Evolutionary conservation across 2,113 vertebrate species (phyloP).

Genomic region (Gasterosteus nipponicus): DNA sequence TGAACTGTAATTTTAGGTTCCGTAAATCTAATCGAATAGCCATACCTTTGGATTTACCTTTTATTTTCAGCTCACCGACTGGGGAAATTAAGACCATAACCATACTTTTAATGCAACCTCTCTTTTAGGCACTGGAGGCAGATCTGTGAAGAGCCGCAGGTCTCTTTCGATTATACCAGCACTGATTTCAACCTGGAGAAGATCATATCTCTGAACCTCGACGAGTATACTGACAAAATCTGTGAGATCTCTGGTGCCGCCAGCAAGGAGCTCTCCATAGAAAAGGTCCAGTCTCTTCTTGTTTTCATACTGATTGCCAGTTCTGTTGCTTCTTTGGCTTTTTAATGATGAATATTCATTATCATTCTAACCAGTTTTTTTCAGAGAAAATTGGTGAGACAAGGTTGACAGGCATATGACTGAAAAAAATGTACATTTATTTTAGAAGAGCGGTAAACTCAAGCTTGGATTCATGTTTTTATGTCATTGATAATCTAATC

Average conservation of each 20-base stretch:
- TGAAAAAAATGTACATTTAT: neutral
- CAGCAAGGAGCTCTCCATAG: constrained; percentile 89
- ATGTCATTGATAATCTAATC: neutral
- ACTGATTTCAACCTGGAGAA: constrained; percentile 83
- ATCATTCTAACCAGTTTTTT: neutral
- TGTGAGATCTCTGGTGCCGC: constrained; percentile 85
- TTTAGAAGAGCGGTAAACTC: neutral
- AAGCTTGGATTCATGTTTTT: neutral
- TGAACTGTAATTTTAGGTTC: neutral
- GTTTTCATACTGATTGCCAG: neutral
- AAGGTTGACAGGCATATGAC: neutral
- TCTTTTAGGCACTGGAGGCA: constrained; percentile 87
- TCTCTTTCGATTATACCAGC: constrained; percentile 82
- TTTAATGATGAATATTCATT: neutral
- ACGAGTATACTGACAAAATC: constrained; percentile 83
- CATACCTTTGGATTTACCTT: neutral
- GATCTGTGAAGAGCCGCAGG: constrained; percentile 82
- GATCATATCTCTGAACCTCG: constrained; percentile 68
- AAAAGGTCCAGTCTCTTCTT: constrained; percentile 79
- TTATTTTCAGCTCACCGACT: neutral
- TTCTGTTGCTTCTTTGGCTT: neutral
- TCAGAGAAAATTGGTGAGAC: neutral
- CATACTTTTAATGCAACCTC: neutral
- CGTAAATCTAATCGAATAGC: neutral
- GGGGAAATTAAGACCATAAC: neutral